These are phyloP conservation scores for Myotis findleyi DNA, from an alignment of 2,797 vertebrate genomes.

Conservation along the genomic window DNA sequence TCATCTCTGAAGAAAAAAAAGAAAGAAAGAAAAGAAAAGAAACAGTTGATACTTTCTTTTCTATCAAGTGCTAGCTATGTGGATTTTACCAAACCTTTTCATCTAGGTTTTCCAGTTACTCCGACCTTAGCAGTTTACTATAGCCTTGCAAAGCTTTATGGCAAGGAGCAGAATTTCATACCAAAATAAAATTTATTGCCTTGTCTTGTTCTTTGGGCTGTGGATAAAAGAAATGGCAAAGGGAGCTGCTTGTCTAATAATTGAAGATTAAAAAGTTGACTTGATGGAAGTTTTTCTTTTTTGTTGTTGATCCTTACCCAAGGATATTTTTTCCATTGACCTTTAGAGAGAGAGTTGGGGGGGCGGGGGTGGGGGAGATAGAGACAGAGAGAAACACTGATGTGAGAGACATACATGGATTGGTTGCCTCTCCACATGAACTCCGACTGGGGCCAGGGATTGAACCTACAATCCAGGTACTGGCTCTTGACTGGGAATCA, in stretches of 20 bases:
- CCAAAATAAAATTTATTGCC: slow-evolving; percentile 13
- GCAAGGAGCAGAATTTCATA: slow-evolving; percentile 29
- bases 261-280: neutral
- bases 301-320: neutral
- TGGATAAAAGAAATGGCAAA: neutral
- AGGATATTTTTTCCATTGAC: neutral
- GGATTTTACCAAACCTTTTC: slow-evolving; percentile 28
- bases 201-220: neutral
- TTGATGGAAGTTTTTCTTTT: neutral
- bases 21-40: neutral
- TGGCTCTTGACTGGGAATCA: neutral
- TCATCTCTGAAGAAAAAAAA: neutral
- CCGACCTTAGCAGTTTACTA: neutral
- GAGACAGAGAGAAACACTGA: neutral
- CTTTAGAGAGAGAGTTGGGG: neutral
- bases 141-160: neutral
- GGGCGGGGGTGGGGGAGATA: neutral
- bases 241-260: neutral
- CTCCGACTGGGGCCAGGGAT: neutral
- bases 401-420: neutral
- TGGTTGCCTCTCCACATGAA: neutral
- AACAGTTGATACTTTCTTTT: slow-evolving; percentile 42
- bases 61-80: neutral
- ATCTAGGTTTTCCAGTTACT: slow-evolving; percentile 20
- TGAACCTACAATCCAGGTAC: neutral